phyloP scores from a whole-genome alignment of 2,888 invertebrate species.

The Cheilosia urbana region DNA sequence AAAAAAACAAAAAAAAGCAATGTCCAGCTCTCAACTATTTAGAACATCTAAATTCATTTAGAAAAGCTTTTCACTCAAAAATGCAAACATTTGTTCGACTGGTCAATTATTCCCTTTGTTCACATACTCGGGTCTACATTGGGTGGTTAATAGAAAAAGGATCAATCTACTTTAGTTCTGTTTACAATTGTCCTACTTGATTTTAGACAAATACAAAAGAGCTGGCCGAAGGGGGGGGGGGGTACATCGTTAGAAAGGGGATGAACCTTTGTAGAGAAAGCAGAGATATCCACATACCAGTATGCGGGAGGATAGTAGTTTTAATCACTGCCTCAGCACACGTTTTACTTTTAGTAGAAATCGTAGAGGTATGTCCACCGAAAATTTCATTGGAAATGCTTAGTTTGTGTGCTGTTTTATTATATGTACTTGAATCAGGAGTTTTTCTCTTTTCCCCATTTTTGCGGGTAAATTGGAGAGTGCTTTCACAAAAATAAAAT shows the following conservation, averaged over 20 bases:
- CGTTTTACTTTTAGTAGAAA: neutral
- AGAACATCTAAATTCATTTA: conserved; percentile 32
- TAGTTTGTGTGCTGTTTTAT: conserved; percentile 19
- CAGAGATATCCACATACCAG: conserved; percentile 17
- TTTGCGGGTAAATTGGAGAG: neutral
- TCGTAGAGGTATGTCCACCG: neutral
- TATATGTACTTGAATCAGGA: conserved; percentile 2
- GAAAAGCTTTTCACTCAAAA: conserved; percentile 65
- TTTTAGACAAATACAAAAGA: conserved; percentile 31
- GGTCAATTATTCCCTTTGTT: conserved; percentile 77
- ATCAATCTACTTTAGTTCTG: conserved; percentile 68
- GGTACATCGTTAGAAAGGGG: conserved; percentile 51
- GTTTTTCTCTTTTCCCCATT: conserved; percentile 2
- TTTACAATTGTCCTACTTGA: conserved; percentile 68
- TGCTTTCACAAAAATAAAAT: conserved; percentile 4
- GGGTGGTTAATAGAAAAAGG: conserved; percentile 69
- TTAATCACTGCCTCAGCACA: conserved; percentile 9
- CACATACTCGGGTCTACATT: conserved; percentile 57
- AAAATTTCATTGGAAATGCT: conserved; percentile 32
- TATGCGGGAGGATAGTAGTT: conserved; percentile 35
- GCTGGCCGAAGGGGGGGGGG: conserved; percentile 10
- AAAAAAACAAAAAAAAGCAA: conserved; percentile 40
- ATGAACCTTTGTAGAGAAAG: conserved; percentile 34
- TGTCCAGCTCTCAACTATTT: conserved; percentile 55
- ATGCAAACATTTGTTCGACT: conserved; percentile 76